Percentiles rank a stretch among this genome's conserved stretches.
These are phyloP conservation scores for Pseudopodoces humilis DNA, from an alignment of 2,113 vertebrate species.

Conservation along the genomic window DNA sequence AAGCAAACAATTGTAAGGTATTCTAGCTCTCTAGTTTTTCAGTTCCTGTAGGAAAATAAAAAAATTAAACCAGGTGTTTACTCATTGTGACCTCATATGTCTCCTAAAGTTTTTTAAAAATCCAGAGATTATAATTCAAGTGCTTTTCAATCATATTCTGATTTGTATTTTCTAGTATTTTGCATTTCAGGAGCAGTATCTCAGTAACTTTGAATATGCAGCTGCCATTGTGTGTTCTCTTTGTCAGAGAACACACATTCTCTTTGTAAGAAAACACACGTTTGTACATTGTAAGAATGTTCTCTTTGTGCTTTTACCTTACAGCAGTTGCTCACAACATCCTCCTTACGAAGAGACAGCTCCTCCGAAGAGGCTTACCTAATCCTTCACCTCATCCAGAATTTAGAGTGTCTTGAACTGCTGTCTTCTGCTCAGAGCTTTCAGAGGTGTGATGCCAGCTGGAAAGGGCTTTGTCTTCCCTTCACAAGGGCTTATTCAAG, in stretches of 20 bases:
- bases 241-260: too few relatives aligned
- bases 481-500: not conserved
- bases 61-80: not conserved
- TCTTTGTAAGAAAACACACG: too few relatives aligned
- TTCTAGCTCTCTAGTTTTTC: not conserved
- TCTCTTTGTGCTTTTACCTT: not conserved
- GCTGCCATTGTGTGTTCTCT: not conserved
- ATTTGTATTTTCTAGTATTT: not conserved
- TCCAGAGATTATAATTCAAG: not conserved
- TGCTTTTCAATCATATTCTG: not conserved
- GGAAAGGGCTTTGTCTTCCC: not conserved
- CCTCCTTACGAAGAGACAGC: not conserved
- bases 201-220: not conserved
- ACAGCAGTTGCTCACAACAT: not conserved
- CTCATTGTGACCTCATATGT: not conserved
- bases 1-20: not conserved
- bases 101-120: not conserved
- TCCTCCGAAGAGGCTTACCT: not conserved
- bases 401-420: not conserved
- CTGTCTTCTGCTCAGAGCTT: not conserved
- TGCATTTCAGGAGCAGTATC: not conserved
- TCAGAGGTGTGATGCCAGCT: not conserved
- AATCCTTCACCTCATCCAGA: not conserved
- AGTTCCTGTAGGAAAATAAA: not conserved
- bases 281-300: not conserved